These are phyloP conservation scores for Melanostoma mellinum DNA, from an alignment of 2,888 invertebrate genomes.

Conservation along the genomic window DNA sequence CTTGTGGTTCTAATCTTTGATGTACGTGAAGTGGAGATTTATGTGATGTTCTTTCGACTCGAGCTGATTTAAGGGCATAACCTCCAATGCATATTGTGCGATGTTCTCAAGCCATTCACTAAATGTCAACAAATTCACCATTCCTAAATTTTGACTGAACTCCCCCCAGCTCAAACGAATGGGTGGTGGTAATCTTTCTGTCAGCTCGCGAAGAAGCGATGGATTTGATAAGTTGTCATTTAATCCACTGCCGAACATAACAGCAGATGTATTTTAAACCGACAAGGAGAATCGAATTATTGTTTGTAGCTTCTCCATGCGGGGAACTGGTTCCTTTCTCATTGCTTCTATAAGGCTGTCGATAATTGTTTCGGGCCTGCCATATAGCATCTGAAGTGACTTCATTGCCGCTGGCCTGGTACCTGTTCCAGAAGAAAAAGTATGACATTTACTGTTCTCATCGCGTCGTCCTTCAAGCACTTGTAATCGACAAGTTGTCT, in stretches of 20 bases:
- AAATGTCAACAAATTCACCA: slow-evolving; percentile 4
- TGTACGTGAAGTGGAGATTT: no score
- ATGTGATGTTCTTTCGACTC: no score
- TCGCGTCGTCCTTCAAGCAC: slow-evolving; percentile 21
- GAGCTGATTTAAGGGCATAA: not conserved
- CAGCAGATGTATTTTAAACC: slow-evolving; percentile 17
- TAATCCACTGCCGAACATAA: slow-evolving; percentile 7
- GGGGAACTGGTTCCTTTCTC: slow-evolving; percentile 10
- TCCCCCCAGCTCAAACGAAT: slow-evolving; percentile 27
- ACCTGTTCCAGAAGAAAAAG: slow-evolving; percentile 28
- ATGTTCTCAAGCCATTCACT: slow-evolving; percentile 24
- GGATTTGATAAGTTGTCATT: slow-evolving; percentile 24
- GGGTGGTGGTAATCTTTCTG: slow-evolving; percentile 25
- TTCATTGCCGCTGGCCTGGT: slow-evolving; percentile 8
- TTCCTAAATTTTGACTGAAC: slow-evolving; percentile 6
- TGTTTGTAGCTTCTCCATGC: slow-evolving; percentile 24
- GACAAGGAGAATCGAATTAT: slow-evolving; percentile 20
- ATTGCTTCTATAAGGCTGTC: slow-evolving; percentile 6
- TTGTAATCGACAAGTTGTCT: no score
- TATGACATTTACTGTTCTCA: slow-evolving; percentile 36
- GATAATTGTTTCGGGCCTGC: slow-evolving; percentile 17
- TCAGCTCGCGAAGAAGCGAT: slow-evolving; percentile 25
- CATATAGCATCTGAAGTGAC: slow-evolving; percentile 26
- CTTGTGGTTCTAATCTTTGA: no score
- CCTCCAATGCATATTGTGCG: slow-evolving; percentile 12